These are phyloP conservation scores for Semicossyphus pulcher DNA, from an alignment of 2,113 vertebrate species.

Conservation along the genomic window DNA sequence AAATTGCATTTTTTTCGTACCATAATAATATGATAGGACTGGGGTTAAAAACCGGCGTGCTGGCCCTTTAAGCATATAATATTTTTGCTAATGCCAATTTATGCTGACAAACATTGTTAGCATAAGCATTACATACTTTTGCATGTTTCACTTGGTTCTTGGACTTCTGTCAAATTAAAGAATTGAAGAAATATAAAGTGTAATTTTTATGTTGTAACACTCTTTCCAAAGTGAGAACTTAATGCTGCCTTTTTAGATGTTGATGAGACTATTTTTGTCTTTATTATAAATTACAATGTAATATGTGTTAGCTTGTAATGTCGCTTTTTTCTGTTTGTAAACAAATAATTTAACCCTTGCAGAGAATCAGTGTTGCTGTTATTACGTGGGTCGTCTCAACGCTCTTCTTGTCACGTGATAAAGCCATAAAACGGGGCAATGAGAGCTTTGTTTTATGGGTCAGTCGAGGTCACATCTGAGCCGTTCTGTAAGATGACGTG, in stretches of 20 bases:
- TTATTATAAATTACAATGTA: constrained; percentile 18
- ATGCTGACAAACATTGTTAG: no score
- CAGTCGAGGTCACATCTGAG: constrained; percentile 51
- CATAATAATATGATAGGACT: no score
- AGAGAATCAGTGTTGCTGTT: neutral
- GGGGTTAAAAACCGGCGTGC: no score
- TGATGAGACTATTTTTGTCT: neutral
- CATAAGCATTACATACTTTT: neutral
- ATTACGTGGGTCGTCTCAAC: constrained; percentile 3
- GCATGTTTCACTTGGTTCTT: constrained; percentile 13
- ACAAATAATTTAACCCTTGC: constrained; percentile 16
- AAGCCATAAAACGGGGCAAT: constrained; percentile 43
- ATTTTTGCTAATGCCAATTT: no score
- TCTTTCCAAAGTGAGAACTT: constrained; percentile 18
- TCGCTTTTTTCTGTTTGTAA: constrained; percentile 7
- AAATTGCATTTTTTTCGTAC: no score
- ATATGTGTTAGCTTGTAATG: constrained; percentile 1
- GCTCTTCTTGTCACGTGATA: constrained; percentile 22
- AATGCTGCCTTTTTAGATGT: constrained; percentile 21
- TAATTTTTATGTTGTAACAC: neutral
- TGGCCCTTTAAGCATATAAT: no score
- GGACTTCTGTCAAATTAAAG: constrained; percentile 8
- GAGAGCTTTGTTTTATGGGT: constrained; percentile 57
- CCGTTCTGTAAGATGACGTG: constrained; percentile 53
- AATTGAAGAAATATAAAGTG: neutral